A percentile compares a stretch with the other conserved stretches of the same genome.
These are phyloP conservation scores for Drosophila pseudoobscura DNA, from an alignment of 1,140 invertebrate species.

Conservation along the genomic window DNA sequence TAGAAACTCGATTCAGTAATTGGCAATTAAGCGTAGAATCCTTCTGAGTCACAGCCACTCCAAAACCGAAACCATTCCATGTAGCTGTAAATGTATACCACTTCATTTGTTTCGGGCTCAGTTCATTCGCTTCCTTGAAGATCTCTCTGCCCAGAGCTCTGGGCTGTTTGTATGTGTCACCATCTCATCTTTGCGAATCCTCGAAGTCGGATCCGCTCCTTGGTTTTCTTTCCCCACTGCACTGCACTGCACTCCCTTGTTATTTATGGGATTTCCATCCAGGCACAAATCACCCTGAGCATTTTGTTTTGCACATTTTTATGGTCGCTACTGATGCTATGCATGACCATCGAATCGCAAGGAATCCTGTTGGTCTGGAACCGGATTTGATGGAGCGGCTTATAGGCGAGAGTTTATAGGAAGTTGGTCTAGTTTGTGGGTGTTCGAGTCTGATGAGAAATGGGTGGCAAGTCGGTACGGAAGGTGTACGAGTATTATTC, in stretches of 20 bases:
- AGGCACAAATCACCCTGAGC: constrained; percentile 62
- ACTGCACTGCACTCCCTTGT: constrained; percentile 2
- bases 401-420: background rate
- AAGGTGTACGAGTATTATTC: no score
- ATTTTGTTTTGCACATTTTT: constrained; percentile 75
- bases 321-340: constrained; percentile 74
- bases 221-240: constrained; percentile 14
- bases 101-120: constrained; percentile 44
- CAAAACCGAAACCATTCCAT: constrained; percentile 6
- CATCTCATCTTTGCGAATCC: constrained; percentile 12
- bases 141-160: constrained; percentile 2
- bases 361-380: background rate
- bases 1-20: constrained; percentile 44
- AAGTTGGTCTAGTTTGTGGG: no score
- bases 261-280: constrained; percentile 53
- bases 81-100: constrained; percentile 63
- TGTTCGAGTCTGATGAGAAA: background rate
- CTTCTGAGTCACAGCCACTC: constrained; percentile 23
- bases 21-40: constrained; percentile 36
- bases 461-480: background rate
- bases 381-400: background rate
- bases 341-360: constrained; percentile 16
- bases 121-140: constrained; percentile 22
- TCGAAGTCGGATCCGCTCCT: constrained; percentile 3
- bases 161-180: constrained; percentile 37